These are phyloP conservation scores for Scolopax bukidnonensis DNA, from an alignment of 2,797 vertebrate genomes.

Conservation along the genomic window DNA sequence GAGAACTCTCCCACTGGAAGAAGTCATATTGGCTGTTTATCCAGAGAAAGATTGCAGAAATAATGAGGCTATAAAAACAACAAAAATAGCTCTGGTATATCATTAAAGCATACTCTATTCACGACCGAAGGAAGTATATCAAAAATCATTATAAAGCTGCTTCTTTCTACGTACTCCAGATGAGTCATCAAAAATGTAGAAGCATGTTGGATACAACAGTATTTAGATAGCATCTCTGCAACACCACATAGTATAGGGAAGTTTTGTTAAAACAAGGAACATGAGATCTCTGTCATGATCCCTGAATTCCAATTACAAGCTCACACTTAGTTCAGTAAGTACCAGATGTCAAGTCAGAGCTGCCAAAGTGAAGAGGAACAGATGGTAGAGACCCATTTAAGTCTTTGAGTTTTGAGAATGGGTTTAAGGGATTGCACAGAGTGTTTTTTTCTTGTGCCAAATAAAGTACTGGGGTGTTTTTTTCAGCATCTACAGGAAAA, in stretches of 20 bases:
- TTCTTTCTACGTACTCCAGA: background rate
- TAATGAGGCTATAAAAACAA: background rate
- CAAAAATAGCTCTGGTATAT: background rate
- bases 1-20: background rate
- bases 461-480: background rate
- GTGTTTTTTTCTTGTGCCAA: background rate
- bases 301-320: conserved; percentile 35
- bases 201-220: background rate
- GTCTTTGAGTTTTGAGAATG: background rate
- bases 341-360: conserved; percentile 48
- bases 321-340: background rate
- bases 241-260: background rate
- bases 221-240: background rate
- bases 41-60: background rate
- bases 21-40: background rate
- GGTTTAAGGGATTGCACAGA: background rate
- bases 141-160: background rate
- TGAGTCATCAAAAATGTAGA: background rate
- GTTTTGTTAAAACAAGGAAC: conserved; percentile 13
- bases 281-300: background rate
- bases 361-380: conserved; percentile 47
- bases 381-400: conserved; percentile 33
- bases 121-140: background rate
- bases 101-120: background rate
- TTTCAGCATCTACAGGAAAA: background rate